Evolutionary conservation across 1,140 invertebrate genomes (phyloP), one percentile per base, ranked within the genome.

Genomic region (Leptoteleia sp.): DNA sequence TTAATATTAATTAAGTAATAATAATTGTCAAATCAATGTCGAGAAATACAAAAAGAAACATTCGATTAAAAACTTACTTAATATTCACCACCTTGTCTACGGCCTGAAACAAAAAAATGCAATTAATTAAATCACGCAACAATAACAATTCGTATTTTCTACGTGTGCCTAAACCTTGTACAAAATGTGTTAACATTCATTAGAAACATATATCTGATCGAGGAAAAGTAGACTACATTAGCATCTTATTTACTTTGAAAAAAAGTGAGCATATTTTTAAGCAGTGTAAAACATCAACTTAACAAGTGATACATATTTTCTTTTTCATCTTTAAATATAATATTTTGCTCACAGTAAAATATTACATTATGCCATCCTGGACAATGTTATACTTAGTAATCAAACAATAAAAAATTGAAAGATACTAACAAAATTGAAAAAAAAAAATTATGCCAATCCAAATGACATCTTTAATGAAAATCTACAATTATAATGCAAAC

Each of bases 171-270:
- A 37, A 55, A 42, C 64, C 38, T 55, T 55, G 48, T 67, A 54
- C 29, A 54, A 67, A 54, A 45, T 67, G 29, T 67, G 38, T 67
- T 67, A 54, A 54, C 62, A 67, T 54, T 45, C 62, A 54, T 67
- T 67, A 54, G 29, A 43, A 50, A 64, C 45, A 7, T 25, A 7
- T 67, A 67, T 67, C 62, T 35, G 62, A 67, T 67, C 12, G 38
- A 54, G 35, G 16, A 54, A 54, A 54, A 54, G 48, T 29, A 9
- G 38, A 67, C 48, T 67, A 54, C 29, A 67, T 67, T 55, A 55
- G 62, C 38, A 67, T 52, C 40, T 67, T 45, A 52, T 67, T 67
- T 62, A 62, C 8, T 12, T 33, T n/a, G n/a, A 47, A 27, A 19
- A 45, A 43, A 43, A 57, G 29, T 13, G 5, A 15, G 6, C 37